Conservation (phyloP, 2,888 invertebrate species). For the Leptinotarsa peninsularis region DNA sequence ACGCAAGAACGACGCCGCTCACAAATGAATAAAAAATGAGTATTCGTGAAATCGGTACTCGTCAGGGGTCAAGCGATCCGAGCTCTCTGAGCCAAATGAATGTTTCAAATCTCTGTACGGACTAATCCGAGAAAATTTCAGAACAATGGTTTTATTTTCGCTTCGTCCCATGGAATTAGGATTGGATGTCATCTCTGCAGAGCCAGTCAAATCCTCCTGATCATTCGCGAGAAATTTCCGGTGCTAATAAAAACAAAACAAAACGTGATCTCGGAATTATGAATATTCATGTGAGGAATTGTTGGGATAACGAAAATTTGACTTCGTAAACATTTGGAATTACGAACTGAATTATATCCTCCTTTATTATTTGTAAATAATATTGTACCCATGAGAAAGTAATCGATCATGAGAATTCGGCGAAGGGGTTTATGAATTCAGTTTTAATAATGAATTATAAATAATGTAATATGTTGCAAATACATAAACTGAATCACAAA, state of each 20-base stretch:
- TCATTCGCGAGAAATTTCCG: slow-evolving; percentile 53
- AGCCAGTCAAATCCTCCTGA: slow-evolving; percentile 53
- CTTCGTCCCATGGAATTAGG: slow-evolving; percentile 55
- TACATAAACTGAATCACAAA: too few relatives aligned
- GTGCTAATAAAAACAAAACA: slow-evolving; percentile 16
- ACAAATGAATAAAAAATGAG: slow-evolving; percentile 29
- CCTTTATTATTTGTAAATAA: too few relatives aligned
- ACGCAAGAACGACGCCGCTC: neutral
- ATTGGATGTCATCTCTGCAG: slow-evolving; percentile 53
- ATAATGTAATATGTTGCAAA: too few relatives aligned
- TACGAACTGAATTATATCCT: too few relatives aligned
- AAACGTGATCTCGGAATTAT: slow-evolving; percentile 2
- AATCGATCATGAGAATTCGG: too few relatives aligned
- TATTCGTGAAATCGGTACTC: slow-evolving; percentile 46
- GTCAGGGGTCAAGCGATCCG: slow-evolving; percentile 46
- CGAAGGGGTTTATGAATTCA: too few relatives aligned
- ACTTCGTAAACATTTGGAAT: neutral
- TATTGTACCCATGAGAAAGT: too few relatives aligned
- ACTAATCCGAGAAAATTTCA: slow-evolving; percentile 61
- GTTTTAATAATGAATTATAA: too few relatives aligned
- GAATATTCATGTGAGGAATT: neutral
- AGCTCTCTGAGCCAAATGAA: slow-evolving; percentile 54
- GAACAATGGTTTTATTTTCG: slow-evolving; percentile 61
- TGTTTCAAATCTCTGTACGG: slow-evolving; percentile 58
- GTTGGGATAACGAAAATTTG: neutral